These are phyloP conservation scores for Bursaphelenchus mucronatus DNA, from an alignment of 1,140 invertebrate species.

Conservation along the genomic window DNA sequence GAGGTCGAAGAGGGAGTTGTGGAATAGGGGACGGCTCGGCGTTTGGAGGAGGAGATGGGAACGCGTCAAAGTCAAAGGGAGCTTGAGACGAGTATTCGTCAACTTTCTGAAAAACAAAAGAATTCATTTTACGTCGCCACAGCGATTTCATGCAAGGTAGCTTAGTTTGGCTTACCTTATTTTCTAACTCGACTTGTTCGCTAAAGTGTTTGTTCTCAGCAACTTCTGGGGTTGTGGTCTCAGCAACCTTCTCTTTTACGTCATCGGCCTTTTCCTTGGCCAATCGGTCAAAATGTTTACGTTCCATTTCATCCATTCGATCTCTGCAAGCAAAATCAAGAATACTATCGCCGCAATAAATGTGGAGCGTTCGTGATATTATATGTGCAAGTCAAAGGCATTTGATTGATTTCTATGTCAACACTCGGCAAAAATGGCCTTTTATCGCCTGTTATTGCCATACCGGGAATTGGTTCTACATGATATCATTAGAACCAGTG, in stretches of 20 bases:
- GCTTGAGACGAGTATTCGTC: neutral
- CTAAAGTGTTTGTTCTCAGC: constrained; percentile 1
- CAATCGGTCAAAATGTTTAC: too few relatives aligned
- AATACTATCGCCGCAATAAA: too few relatives aligned
- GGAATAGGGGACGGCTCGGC: neutral
- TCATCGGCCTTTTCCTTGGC: too few relatives aligned
- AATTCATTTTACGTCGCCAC: neutral
- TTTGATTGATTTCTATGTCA: too few relatives aligned
- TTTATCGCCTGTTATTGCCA: neutral
- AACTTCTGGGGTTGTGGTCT: neutral
- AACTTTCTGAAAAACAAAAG: constrained; percentile 5
- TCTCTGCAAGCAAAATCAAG: too few relatives aligned
- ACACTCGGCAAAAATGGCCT: neutral
- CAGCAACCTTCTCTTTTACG: too few relatives aligned
- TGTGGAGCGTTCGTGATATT: too few relatives aligned
- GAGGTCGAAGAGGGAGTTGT: neutral
- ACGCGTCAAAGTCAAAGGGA: constrained; percentile 14
- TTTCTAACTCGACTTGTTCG: neutral
- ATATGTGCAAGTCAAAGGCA: too few relatives aligned
- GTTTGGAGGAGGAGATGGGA: constrained; percentile 15
- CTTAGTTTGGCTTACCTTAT: neutral
- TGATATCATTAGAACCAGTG: too few relatives aligned
- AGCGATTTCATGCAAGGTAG: too few relatives aligned
- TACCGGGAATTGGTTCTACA: too few relatives aligned
- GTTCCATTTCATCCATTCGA: too few relatives aligned